Evolutionary conservation across 2,113 vertebrate species (phyloP).

Genomic region (Amphilophus citrinellus): DNA sequence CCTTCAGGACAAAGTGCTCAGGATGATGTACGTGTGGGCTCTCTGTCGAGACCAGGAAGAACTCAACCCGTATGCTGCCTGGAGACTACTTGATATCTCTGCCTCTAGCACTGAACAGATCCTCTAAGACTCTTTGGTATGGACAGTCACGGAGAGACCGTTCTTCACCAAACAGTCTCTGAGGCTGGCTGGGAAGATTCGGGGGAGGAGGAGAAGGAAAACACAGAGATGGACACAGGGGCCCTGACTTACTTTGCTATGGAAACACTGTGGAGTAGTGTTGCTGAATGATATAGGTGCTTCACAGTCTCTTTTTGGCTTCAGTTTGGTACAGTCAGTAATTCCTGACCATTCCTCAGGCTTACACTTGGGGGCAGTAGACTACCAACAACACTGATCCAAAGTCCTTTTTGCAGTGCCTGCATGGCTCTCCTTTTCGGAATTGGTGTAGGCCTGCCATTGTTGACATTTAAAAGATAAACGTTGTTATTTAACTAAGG

Average conservation of each 20-base stretch:
- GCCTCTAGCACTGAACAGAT: slow-evolving; percentile 94
- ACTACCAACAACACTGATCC: slow-evolving; percentile 10
- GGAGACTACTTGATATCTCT: slow-evolving; percentile 95
- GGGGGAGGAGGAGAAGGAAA: background rate
- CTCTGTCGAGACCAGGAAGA: slow-evolving; percentile 96
- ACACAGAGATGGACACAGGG: background rate
- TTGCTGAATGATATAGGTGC: slow-evolving; percentile 7
- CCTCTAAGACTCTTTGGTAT: slow-evolving; percentile 81
- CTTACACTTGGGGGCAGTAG: slow-evolving; percentile 66
- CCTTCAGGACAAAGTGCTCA: slow-evolving; percentile 90
- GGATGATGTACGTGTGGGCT: slow-evolving; percentile 97
- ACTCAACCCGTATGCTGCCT: slow-evolving; percentile 91
- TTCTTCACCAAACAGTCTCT: slow-evolving; percentile 1
- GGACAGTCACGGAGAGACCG: slow-evolving; percentile 28
- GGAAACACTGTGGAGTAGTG: background rate
- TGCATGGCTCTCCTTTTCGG: background rate
- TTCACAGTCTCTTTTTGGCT: background rate
- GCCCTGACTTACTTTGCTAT: background rate
- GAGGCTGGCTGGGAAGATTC: background rate
- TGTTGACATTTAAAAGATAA: background rate
- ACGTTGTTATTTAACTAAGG: background rate
- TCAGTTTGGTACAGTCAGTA: background rate
- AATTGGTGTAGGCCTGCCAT: background rate
- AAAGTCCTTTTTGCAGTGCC: background rate
- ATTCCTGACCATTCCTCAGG: slow-evolving; percentile 1